Base-by-base conservation (phyloP, 2,888 invertebrate species). In the Ophion ventricosus region DNA sequence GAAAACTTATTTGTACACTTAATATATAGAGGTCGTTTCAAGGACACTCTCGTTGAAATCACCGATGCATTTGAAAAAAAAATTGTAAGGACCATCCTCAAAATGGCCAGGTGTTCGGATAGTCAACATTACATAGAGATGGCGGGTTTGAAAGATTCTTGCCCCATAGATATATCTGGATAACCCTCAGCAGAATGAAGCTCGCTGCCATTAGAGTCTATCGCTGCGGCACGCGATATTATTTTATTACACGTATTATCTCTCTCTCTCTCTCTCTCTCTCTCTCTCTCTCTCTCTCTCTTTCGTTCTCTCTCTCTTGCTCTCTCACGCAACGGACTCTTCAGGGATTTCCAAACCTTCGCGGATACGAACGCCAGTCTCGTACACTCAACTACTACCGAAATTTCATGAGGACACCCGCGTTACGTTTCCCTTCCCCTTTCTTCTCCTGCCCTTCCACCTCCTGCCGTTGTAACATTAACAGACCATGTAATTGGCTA, bases 211-310 rank as follows among this genome's bases (percentile, higher is more conserved):
- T 81, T 78, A 75, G 69, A 79, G 75, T 81, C 74, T 81, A 84
- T 79, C 78, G 74, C 81, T 81, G 81, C 78, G 84, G 81, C 84
- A 84, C 81, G 84, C 81, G 84, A 84, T 84, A 84, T 84, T 84
- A 84, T 84, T 84, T 81, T 78, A 84, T 81, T 78, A 84, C 74
- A 81, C 69, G 75, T 61, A 56, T 70, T 64, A 69, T 57, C 69
- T 66, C 25, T 59, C 40, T 26, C 26, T n/a, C 26, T 54, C 59
- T 69, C 70, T 64, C 25, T 76, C 35, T 29, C 73, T 29, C 1
- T 56, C 69, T 64, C 20, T 54, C 40, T 40, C 61, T 29, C 20
- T 54, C 59, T 74, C 70, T 64, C 57, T 67, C 40, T 23, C 74
- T 43, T 59, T 64, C 73, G 49, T 64, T 66, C 23, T 61, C 54